Evolutionary conservation across 92 coral and sea anemone genomes (phyloP).

Genomic region (Heteractis magnifica): DNA sequence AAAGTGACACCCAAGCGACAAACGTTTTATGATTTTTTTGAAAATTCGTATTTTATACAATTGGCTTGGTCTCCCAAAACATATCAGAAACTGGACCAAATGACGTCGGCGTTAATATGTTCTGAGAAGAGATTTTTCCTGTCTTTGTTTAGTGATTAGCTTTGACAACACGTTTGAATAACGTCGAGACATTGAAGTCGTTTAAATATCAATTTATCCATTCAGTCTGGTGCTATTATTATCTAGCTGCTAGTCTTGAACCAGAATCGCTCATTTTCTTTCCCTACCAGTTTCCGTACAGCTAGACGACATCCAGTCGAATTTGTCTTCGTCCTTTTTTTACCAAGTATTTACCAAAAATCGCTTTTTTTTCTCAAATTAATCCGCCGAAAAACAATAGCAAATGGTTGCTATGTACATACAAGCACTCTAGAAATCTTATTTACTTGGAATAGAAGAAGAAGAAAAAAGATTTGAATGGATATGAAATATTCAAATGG

Average conservation of each 20-base stretch:
- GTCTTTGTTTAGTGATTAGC: not conserved
- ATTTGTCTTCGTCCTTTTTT: not conserved
- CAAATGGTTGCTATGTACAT: conserved; percentile 28
- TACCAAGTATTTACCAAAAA: not conserved
- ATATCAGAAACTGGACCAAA: not conserved
- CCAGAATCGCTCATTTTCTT: not conserved
- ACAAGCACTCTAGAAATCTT: conserved; percentile 2
- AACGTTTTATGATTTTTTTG: too few species aligned
- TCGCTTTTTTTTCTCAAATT: not conserved
- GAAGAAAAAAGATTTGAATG: not conserved
- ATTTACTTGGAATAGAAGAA: not conserved
- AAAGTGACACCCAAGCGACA: too few species aligned
- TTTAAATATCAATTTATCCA: not conserved
- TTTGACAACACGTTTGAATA: not conserved
- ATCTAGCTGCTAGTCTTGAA: not conserved
- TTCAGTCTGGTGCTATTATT: not conserved
- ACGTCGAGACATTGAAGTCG: not conserved
- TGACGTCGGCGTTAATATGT: not conserved
- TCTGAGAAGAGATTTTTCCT: not conserved
- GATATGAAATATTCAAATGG: conserved; percentile 13
- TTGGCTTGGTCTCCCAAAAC: not conserved
- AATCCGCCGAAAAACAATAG: not conserved
- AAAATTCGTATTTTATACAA: too few species aligned
- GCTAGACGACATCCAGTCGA: not conserved
- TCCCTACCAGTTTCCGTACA: not conserved